These are phyloP conservation scores for Plestiodon gilberti DNA, from an alignment of 2,113 vertebrate genomes.

Conservation along the genomic window DNA sequence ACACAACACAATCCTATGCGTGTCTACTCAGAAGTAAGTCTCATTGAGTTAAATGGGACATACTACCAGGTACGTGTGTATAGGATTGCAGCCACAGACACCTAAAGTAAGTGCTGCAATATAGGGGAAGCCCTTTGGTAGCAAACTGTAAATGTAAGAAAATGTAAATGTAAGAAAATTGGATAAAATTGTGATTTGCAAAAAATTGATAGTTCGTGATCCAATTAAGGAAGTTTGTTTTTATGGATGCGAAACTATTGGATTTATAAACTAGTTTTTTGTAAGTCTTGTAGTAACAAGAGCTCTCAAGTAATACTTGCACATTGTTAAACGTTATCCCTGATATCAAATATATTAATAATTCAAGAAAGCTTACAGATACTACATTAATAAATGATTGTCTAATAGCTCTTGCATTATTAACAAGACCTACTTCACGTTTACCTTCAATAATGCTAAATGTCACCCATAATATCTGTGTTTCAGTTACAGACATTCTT, in stretches of 20 bases:
- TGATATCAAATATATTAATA: background rate
- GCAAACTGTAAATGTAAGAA: background rate
- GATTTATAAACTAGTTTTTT: conserved; percentile 42
- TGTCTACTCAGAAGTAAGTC: too few relatives aligned
- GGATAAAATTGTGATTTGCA: background rate
- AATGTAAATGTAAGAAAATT: conserved; percentile 4
- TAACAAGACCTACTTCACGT: background rate
- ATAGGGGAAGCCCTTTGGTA: background rate
- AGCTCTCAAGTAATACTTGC: conserved; percentile 17
- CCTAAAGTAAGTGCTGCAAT: conserved; percentile 14
- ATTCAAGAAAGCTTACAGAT: conserved; percentile 16
- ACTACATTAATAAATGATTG: conserved; percentile 38
- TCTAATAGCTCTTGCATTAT: conserved; percentile 42
- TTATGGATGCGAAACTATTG: conserved; percentile 18
- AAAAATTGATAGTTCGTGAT: background rate
- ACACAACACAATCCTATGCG: too few relatives aligned
- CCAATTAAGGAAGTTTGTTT: conserved; percentile 7
- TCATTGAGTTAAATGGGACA: too few relatives aligned
- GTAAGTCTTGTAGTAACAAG: conserved; percentile 37
- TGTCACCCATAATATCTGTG: background rate
- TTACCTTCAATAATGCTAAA: conserved; percentile 44
- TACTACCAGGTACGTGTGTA: too few relatives aligned
- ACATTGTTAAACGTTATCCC: conserved; percentile 6
- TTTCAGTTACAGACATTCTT: conserved; percentile 38
- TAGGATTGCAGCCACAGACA: too few relatives aligned